Base-by-base conservation (phyloP, 2,888 invertebrate genomes). In the Sesia apiformis region DNA sequence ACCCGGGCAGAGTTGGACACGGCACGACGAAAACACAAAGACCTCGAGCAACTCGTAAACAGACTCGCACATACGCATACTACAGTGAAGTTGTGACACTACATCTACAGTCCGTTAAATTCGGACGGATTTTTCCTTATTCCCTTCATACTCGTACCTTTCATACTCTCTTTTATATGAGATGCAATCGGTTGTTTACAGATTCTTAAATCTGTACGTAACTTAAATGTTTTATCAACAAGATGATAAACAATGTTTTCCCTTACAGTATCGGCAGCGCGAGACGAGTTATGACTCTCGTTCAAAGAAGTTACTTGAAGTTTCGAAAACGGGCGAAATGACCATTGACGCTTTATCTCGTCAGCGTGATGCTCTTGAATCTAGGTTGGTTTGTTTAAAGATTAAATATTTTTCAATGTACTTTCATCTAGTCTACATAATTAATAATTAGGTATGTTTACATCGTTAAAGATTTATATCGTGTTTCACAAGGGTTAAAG, bases 331-430 rank as follows among this genome's bases (percentile, higher is more conserved):
- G 55, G 88, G 84, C 42, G 89, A 87, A 75, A 61, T 78, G 0
- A 78, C 88, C 0, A 83, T 88, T 53, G 88, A 86, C 59, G 59
- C 78, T 8, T 60, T 89, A 49, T 77, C 80, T 4, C 78, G 78
- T 4, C 89, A 88, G 60, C 76, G 89, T 8, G 86, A 88, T 66
- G 86, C 86, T 38, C 69, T 89, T 43, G 89, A 89, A 63, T 58
- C 76, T 8, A 81, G 89, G 89, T 87, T 56, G 43, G 52, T 40
- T 55, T 23, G 23, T 23, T 23, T 23, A 1, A 23, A 23, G 23
- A 23, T 23, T 23, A 23, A 23, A 23, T 23, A 23, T 58, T 57
- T 56, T 53, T 52, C 49, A 51, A 41, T 52, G 52, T 50, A 46
- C 42, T 4, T 40, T 3, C 5, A 42, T 42, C 23, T 23, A 23